These are phyloP conservation scores for Elephas maximus DNA, from an alignment of 2,113 vertebrate genomes.

Conservation along the genomic window DNA sequence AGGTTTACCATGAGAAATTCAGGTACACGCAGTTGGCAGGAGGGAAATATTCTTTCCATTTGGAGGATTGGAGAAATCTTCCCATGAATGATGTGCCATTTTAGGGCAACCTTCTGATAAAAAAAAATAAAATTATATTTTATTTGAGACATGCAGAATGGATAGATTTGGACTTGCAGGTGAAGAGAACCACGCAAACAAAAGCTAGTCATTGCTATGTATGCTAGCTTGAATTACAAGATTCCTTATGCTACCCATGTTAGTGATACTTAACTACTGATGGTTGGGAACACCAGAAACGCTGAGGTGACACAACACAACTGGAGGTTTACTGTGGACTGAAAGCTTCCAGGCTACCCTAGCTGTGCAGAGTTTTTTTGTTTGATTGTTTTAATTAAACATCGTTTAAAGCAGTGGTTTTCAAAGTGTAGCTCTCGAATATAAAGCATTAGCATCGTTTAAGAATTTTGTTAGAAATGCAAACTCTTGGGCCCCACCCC, in stretches of 20 bases:
- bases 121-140: not conserved
- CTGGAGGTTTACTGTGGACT: not conserved
- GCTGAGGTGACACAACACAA: fast-evolving
- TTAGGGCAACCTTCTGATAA: not conserved
- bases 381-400: not conserved
- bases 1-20: fast-evolving
- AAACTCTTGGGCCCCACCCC: not conserved
- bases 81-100: not conserved
- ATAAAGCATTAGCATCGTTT: too few relatives aligned
- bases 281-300: not conserved
- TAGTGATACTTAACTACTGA: fast-evolving
- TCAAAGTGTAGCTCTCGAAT: not conserved
- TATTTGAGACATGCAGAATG: fast-evolving
- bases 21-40: too few relatives aligned
- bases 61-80: not conserved
- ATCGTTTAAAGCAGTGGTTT: not conserved
- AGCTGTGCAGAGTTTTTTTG: not conserved
- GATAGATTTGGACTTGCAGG: too few relatives aligned
- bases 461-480: not conserved
- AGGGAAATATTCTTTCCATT: fast-evolving
- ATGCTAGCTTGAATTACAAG: not conserved
- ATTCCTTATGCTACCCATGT: fast-evolving
- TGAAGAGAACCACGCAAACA: not conserved
- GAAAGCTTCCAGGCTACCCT: not conserved
- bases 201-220: too few relatives aligned